Conservation (phyloP, 2,888 invertebrate species). For the Stenodema calcarata region DNA sequence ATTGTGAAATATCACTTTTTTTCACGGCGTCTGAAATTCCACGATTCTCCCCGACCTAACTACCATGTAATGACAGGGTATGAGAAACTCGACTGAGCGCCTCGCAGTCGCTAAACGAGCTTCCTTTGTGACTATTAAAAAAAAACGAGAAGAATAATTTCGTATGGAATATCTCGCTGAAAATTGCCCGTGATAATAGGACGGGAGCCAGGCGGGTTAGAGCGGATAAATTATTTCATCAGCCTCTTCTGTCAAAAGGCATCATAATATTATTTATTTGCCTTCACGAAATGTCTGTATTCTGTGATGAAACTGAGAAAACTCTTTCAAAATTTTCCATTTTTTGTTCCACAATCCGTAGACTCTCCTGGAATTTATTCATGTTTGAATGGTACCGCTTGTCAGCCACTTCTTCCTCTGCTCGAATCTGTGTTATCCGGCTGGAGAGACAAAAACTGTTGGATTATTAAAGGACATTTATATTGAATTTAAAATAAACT, state of each 20-base stretch:
- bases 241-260: background rate
- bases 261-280: background rate
- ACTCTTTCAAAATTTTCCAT: too few relatives aligned
- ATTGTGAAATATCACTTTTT: background rate
- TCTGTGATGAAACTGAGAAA: too few relatives aligned
- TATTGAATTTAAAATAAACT: too few relatives aligned
- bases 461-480: too few relatives aligned
- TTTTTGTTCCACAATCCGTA: too few relatives aligned
- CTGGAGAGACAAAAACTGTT: too few relatives aligned
- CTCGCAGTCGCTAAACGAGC: background rate
- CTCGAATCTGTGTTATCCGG: too few relatives aligned
- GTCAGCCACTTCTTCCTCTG: too few relatives aligned
- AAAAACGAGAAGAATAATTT: background rate
- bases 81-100: background rate
- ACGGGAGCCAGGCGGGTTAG: too few relatives aligned
- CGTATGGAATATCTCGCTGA: background rate
- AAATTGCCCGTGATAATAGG: background rate
- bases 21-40: background rate
- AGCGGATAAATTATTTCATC: background rate
- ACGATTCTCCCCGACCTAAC: background rate
- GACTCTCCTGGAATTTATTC: too few relatives aligned
- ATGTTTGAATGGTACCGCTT: too few relatives aligned
- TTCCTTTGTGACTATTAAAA: background rate
- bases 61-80: background rate
- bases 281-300: background rate